Base-by-base conservation (phyloP, 1,140 invertebrate genomes). In the Drosophila sturtevanti region DNA sequence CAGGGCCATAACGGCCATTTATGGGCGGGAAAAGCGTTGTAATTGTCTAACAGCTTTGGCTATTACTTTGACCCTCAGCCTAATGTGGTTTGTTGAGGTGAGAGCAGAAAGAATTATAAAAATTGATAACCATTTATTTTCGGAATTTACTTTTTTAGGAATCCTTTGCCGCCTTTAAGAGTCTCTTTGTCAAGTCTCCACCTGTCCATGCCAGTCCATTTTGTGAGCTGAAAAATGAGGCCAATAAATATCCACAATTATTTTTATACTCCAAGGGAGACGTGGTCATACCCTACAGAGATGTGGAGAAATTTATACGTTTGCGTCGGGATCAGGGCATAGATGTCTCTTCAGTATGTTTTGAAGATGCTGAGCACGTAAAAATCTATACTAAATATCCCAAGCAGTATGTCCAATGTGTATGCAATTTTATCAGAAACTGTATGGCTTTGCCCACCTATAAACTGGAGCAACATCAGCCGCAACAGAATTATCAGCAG, bases 201-300 rank as follows among this genome's bases (percentile, higher is more conserved):
- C 66, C 79, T 16, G 54, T 91, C 22, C 90, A 92, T 67, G 81
- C 92, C 9, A 92, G 93, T 86, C 93, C 92, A 2, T 92, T 93
- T 68, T 90, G 91, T 70, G 92, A 92, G 63, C 79, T 93, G 1
- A 93, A 92, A 73, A 87, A 91, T 34, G 93, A 93, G 44, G 69
- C 79, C 4, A 92, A 92, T 68, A 79, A 92, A 38, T 95, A 94
- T 93, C 94, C 96, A 22, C 95, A 96, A 89, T 86, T 96, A 41
- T 96, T 96, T 87, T 92, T 97, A 12, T 97, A 95, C 80, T 96
- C 96, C 0, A 95, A 95, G 76, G 93, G 93, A 3, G 96, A 97
- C 82, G 92, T 94, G 24, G 79, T 96, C 77, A 94, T 94, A 77
- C 92, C 93, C 31, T 93, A 93, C 64, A 80, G 94, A 92, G 94